Conservation (phyloP, 2,888 invertebrate genomes). For the Operophtera brumata region DNA sequence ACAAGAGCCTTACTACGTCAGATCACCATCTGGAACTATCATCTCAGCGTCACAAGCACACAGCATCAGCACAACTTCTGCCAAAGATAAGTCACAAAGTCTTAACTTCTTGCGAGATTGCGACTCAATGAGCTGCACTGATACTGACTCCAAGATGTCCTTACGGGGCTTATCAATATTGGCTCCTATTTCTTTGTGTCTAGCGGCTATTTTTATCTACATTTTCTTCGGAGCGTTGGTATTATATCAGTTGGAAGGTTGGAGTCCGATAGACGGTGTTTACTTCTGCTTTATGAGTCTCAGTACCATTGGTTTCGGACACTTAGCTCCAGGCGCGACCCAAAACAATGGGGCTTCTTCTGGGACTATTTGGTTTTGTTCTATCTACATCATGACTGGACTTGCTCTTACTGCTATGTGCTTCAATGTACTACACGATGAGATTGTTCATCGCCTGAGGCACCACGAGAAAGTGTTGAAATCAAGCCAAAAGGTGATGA, state of each 20-base stretch:
- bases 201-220: constrained; percentile 94
- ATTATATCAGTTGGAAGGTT: constrained; percentile 94
- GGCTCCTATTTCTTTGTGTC: constrained; percentile 93
- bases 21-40: constrained; percentile 76
- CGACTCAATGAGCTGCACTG: constrained; percentile 82
- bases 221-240: constrained; percentile 94
- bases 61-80: constrained; percentile 63
- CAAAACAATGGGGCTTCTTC: constrained; percentile 74
- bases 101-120: constrained; percentile 73
- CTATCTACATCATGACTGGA: constrained; percentile 93
- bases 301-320: constrained; percentile 95
- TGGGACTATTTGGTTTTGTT: constrained; percentile 93
- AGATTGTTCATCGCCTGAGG: constrained; percentile 89
- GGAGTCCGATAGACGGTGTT: constrained; percentile 94
- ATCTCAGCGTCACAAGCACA: constrained; percentile 78
- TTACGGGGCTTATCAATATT: constrained; percentile 88
- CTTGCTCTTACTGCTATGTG: constrained; percentile 95
- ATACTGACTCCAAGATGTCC: constrained; percentile 85
- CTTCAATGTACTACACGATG: constrained; percentile 93
- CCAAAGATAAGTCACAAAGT: constrained; percentile 71
- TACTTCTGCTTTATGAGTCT: constrained; percentile 98
- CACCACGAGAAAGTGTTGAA: constrained; percentile 78
- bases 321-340: constrained; percentile 87
- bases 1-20: constrained; percentile 87
- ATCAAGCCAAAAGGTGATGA: constrained; percentile 63